Percentiles rank a stretch among this genome's conserved stretches.
Conservation (phyloP, 2,113 vertebrate genomes). For the Nycticorax nycticorax region DNA sequence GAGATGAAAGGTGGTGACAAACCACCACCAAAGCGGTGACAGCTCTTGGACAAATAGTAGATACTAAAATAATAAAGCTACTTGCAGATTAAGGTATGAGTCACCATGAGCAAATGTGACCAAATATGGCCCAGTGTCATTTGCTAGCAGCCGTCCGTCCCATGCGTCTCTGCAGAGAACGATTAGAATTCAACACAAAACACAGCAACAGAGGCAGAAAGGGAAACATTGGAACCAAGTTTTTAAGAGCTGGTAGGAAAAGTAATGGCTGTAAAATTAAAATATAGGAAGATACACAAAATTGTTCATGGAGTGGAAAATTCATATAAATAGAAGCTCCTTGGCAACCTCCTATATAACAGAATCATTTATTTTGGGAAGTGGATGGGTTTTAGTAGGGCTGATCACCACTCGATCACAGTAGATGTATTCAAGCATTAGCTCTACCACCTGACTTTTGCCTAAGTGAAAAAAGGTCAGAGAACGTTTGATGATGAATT, state of each 20-base stretch:
- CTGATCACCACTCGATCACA: conserved; percentile 24
- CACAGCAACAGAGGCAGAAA: background rate
- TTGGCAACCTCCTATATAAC: conserved; percentile 64
- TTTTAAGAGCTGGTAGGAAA: conserved; percentile 30
- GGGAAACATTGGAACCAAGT: background rate
- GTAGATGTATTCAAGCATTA: background rate
- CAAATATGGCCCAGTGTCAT: conserved; percentile 33
- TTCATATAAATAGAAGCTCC: conserved; percentile 60
- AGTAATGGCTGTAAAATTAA: conserved; percentile 66
- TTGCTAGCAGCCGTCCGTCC: conserved; percentile 24
- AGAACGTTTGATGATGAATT: background rate
- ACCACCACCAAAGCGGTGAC: conserved; percentile 45
- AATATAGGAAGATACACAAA: conserved; percentile 57
- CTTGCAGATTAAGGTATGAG: conserved; percentile 62
- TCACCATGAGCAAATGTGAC: conserved; percentile 38
- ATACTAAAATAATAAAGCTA: conserved; percentile 59
- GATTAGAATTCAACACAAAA: conserved; percentile 31
- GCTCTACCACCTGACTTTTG: background rate
- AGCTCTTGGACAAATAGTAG: conserved; percentile 44
- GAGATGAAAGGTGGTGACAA: conserved; percentile 25
- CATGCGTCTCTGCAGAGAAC: background rate
- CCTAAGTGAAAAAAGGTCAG: background rate
- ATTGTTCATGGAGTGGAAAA: conserved; percentile 63
- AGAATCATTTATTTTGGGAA: conserved; percentile 51
- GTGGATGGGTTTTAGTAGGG: conserved; percentile 30